Evolutionary conservation across 2,888 invertebrate genomes (phyloP).

Genomic region (Epirrhoe alternata): DNA sequence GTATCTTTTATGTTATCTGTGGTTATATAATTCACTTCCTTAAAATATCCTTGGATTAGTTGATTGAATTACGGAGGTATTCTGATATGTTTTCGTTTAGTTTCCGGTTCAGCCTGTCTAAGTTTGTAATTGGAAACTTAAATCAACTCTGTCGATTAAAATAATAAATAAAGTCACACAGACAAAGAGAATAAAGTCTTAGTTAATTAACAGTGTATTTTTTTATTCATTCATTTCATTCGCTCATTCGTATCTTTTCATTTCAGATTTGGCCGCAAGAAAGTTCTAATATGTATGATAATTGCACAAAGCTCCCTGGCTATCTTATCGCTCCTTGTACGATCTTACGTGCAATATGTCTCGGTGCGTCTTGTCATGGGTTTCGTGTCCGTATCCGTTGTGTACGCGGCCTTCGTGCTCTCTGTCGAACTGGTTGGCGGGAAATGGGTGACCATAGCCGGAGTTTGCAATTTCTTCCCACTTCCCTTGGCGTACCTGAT

Average conservation of each 20-base stretch:
- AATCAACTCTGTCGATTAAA: not conserved
- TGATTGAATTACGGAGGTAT: constrained; percentile 1
- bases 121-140: not conserved
- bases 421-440: constrained; percentile 92
- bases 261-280: constrained; percentile 89
- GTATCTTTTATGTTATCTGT: not conserved
- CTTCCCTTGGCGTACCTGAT: constrained; percentile 90
- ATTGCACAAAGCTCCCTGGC: constrained; percentile 88
- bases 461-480: constrained; percentile 92
- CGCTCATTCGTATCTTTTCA: constrained; percentile 1
- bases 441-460: constrained; percentile 91
- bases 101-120: not conserved
- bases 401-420: constrained; percentile 92
- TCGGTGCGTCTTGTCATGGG: constrained; percentile 89
- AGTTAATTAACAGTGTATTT: too few relatives aligned
- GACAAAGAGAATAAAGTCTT: too few relatives aligned
- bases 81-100: not conserved
- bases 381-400: constrained; percentile 92
- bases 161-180: not conserved
- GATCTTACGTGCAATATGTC: constrained; percentile 89
- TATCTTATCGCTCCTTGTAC: constrained; percentile 88
- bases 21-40: not conserved
- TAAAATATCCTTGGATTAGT: constrained; percentile 15
- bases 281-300: constrained; percentile 89
- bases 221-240: too few relatives aligned